These are phyloP conservation scores for Melanargia galathea DNA, from an alignment of 2,888 invertebrate genomes.

Conservation along the genomic window DNA sequence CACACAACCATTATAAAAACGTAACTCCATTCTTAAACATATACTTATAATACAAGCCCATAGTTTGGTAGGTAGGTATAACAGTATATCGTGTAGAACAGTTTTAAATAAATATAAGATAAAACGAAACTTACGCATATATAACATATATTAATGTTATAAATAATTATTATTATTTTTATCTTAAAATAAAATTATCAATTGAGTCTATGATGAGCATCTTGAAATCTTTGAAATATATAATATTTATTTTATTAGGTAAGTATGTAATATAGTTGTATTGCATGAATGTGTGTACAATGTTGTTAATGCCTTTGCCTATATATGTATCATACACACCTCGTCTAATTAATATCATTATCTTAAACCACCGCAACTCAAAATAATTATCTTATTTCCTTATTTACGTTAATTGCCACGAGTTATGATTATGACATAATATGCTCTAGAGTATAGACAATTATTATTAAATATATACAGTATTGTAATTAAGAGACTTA, in stretches of 20 bases:
- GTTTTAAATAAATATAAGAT: not conserved
- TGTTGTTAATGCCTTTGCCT: constrained; percentile 19
- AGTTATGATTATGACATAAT: not conserved
- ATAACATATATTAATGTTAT: no score
- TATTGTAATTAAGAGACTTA: not conserved
- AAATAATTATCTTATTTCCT: constrained; percentile 13
- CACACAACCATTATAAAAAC: constrained; percentile 3
- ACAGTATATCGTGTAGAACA: not conserved
- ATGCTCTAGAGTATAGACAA: not conserved
- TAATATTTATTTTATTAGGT: not conserved
- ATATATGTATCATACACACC: constrained; percentile 31
- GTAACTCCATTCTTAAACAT: constrained; percentile 2
- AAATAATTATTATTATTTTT: no score
- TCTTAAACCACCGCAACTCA: not conserved
- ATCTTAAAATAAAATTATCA: no score
- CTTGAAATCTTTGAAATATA: not conserved
- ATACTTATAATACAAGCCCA: not conserved
- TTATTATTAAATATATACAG: not conserved
- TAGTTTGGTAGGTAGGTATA: not conserved
- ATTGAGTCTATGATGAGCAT: no score
- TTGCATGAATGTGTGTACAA: constrained; percentile 32
- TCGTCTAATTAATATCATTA: constrained; percentile 13
- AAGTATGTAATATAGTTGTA: constrained; percentile 10
- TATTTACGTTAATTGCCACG: constrained; percentile 1
- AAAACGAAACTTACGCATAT: not conserved